These are phyloP conservation scores for Aricia agestis DNA, from an alignment of 1,140 invertebrate genomes.

Conservation along the genomic window DNA sequence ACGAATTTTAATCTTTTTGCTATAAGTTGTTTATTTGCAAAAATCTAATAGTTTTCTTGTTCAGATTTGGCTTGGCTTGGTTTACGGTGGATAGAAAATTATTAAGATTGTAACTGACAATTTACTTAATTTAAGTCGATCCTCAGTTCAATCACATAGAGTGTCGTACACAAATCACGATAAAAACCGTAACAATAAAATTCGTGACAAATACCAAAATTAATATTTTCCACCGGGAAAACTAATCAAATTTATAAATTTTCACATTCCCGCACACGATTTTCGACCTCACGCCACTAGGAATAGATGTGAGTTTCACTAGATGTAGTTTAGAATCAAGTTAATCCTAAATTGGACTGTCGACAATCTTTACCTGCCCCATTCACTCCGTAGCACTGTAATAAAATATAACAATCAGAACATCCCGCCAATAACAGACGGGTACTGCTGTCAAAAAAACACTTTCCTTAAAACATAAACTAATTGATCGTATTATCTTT, in stretches of 20 bases:
- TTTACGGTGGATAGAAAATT: neutral
- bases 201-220: neutral
- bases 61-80: too few relatives aligned
- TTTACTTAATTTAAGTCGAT: neutral
- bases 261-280: neutral
- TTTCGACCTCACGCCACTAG: neutral
- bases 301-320: neutral
- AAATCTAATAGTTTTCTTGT: too few relatives aligned
- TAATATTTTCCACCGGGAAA: neutral
- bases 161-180: neutral
- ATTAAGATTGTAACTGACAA: neutral
- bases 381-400: constrained; percentile 24
- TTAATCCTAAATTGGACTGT: constrained; percentile 30
- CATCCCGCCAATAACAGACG: constrained; percentile 22
- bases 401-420: constrained; percentile 34
- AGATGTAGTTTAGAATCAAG: constrained; percentile 11
- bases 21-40: too few relatives aligned
- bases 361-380: constrained; percentile 32
- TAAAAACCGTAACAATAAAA: neutral
- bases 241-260: constrained; percentile 7
- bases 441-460: neutral
- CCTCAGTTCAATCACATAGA: neutral
- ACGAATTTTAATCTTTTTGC: too few relatives aligned
- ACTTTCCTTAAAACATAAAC: too few relatives aligned
- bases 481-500: too few relatives aligned